Percentiles rank a stretch among this genome's conserved stretches.
Conservation (phyloP, 2,797 vertebrate genomes). For the Podarcis siculus region DNA sequence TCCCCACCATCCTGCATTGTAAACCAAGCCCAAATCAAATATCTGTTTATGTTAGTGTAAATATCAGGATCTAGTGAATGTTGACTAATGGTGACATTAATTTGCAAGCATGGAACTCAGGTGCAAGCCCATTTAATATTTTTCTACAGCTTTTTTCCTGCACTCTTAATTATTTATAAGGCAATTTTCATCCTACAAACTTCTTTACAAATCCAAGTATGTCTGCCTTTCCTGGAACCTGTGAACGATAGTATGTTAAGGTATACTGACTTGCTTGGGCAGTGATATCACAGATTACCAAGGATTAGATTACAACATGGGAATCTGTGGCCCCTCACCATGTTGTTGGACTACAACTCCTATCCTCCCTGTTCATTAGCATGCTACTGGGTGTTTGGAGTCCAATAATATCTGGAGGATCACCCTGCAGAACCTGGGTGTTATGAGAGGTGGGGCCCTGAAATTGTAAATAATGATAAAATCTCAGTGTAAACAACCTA, state of each 20-base stretch:
- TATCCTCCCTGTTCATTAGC: neutral
- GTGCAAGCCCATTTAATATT: neutral
- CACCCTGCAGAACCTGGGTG: neutral
- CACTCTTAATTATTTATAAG: neutral
- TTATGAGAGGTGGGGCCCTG: neutral
- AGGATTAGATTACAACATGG: neutral
- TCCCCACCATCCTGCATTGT: neutral
- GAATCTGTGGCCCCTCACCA: neutral
- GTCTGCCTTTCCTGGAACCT: neutral
- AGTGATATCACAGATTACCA: neutral
- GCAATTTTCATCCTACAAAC: neutral
- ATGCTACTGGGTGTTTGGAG: neutral
- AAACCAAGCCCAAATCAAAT: neutral
- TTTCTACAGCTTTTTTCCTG: neutral
- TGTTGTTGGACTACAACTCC: neutral
- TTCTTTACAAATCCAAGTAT: neutral
- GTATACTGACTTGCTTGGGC: too few species aligned
- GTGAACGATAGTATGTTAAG: neutral
- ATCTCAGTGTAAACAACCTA: neutral
- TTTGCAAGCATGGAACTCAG: neutral
- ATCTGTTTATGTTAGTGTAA: neutral
- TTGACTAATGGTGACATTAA: constrained; percentile 1
- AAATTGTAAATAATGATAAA: constrained; percentile 13
- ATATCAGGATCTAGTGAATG: neutral
- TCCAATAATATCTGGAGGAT: neutral